Conservation (phyloP, 2,888 invertebrate species). For the Unio delphinus region DNA sequence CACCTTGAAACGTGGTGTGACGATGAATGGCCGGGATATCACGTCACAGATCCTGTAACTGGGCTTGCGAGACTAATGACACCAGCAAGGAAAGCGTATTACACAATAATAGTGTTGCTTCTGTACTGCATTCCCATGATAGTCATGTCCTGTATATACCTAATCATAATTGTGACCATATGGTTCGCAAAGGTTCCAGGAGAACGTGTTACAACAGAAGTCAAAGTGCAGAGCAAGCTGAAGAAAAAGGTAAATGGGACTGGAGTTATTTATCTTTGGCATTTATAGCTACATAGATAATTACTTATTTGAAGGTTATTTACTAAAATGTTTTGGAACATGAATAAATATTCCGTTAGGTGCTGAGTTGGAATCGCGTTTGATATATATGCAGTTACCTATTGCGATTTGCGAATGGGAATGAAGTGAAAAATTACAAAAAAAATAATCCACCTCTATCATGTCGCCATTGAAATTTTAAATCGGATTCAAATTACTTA, state of each 20-base stretch:
- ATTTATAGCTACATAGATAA: no score
- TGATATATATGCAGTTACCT: no score
- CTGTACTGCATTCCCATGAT: conserved; percentile 85
- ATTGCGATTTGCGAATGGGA: no score
- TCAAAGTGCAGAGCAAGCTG: conserved; percentile 62
- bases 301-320: no score
- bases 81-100: conserved; percentile 79
- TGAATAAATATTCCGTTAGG: no score
- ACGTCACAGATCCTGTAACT: conserved; percentile 14
- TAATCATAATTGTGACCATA: conserved; percentile 81
- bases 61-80: conserved; percentile 16
- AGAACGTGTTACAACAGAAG: conserved; percentile 63
- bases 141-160: conserved; percentile 82
- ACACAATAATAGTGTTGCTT: conserved; percentile 83
- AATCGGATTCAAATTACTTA: no score
- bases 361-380: no score
- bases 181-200: conserved; percentile 71
- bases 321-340: no score
- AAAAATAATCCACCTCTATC: no score
- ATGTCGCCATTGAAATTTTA: no score
- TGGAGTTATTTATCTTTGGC: not conserved
- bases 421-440: no score
- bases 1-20: conserved; percentile 84
- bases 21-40: conserved; percentile 73
- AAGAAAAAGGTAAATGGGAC: conserved; percentile 62